Evolutionary conservation across 2,888 invertebrate species (phyloP), one percentile per base, ranked within the genome.

Genomic region (Melanargia galathea): DNA sequence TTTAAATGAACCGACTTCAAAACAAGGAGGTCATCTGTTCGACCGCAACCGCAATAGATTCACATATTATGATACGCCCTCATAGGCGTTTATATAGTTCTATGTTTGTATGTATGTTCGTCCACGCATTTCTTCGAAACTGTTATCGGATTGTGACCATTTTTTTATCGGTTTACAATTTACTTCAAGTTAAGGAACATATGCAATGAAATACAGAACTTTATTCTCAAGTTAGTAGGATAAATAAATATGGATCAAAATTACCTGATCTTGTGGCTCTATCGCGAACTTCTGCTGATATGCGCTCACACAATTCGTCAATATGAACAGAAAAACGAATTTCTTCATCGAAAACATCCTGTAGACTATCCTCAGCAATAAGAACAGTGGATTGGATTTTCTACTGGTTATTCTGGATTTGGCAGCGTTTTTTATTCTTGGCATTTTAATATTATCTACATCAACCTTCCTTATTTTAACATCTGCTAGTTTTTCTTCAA

Each of bases 221-320:
- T n/a, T n/a, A n/a, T n/a, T n/a, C n/a, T n/a, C n/a, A n/a, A n/a
- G n/a, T n/a, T n/a, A n/a, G n/a, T n/a, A n/a, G n/a, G n/a, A n/a
- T 6, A 1, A 40, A 16, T 2, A 7, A 22, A 55, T 10, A 48
- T 22, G 38, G 11, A 26, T 40, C 10, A 52, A 64, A 71, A 82
- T 80, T 64, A 90, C 90, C 86, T 91, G 90, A 77, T 91, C 90
- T 65, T 90, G 90, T 0, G 90, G 90, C 49, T 91, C 90, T 20
- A 91, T 87, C 0, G 90, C 90, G 71, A 91, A 91, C 68, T 84
- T 84, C 74, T 90, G 90, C 59, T 90, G 90, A 55, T 77, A 78
- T n/a, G 80, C 87, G 75, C 73, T 75, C 49, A 80, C 85, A 70
- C 71, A 74, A 72, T 73, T 74, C 64, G 81, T 58, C 66, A 84